A percentile compares a stretch with the other conserved stretches of the same genome.
Conservation (phyloP, 2,888 invertebrate genomes). For the Leptopilina syphax region DNA sequence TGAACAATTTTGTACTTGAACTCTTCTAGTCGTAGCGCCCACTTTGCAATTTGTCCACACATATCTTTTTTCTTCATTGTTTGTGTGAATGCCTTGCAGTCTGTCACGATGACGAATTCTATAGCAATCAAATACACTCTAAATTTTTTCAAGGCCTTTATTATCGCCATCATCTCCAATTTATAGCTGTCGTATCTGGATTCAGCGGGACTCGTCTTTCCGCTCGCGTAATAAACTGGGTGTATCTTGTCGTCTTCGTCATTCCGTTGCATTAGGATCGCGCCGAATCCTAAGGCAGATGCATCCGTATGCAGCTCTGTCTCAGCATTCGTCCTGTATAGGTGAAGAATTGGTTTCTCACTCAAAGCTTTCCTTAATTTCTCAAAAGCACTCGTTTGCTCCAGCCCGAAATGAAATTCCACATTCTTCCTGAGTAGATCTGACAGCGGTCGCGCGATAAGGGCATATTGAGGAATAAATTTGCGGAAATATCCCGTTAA, state of each 20-base stretch:
- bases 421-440: constrained; percentile 40
- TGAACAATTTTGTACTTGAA: not conserved
- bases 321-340: constrained; percentile 49
- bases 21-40: not conserved
- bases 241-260: constrained; percentile 42
- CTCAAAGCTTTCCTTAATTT: constrained; percentile 43
- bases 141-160: not conserved
- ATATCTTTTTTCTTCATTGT: not conserved
- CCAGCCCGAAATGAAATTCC: constrained; percentile 42
- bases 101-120: not conserved
- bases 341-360: constrained; percentile 46
- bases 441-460: constrained; percentile 46
- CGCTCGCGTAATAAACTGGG: constrained; percentile 40
- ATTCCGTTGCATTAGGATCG: constrained; percentile 45
- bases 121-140: not conserved
- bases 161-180: not conserved
- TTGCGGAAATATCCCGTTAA: constrained; percentile 12
- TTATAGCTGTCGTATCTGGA: not conserved
- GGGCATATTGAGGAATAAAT: constrained; percentile 51
- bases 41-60: not conserved
- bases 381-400: constrained; percentile 49
- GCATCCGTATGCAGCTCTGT: constrained; percentile 48
- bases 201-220: constrained; percentile 28
- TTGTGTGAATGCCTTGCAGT: not conserved
- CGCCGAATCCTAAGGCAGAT: constrained; percentile 34